A percentile compares a stretch with the other conserved stretches of the same genome.
Conservation (phyloP, 2,888 invertebrate species). For the Drymonia ruficornis region DNA sequence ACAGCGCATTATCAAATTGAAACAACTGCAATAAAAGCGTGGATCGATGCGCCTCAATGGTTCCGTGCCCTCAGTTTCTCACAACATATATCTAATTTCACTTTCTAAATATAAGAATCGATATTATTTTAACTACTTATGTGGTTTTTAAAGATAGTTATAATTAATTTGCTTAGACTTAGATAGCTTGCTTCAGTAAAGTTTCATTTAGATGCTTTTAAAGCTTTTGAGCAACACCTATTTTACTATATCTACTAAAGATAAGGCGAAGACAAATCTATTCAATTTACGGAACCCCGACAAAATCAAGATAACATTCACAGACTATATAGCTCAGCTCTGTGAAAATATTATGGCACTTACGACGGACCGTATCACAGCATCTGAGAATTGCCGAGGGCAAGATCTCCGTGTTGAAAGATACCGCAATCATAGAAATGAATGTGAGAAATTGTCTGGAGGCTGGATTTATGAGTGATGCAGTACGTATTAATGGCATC, state of each 20-base stretch:
- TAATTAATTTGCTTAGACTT: no score
- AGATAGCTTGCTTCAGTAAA: background rate
- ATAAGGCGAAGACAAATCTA: background rate
- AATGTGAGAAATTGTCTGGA: conserved; percentile 10
- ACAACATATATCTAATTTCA: conserved; percentile 3
- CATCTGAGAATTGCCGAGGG: conserved; percentile 10
- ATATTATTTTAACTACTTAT: no score
- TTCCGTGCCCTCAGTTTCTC: conserved; percentile 18
- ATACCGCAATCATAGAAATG: conserved; percentile 35
- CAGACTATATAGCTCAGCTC: conserved; percentile 33
- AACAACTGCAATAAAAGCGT: conserved; percentile 18
- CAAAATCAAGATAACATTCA: conserved; percentile 17
- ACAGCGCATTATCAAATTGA: conserved; percentile 20
- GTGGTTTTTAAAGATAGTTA: no score
- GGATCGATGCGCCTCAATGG: conserved; percentile 10
- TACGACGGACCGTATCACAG: conserved; percentile 38
- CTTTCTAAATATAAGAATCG: background rate
- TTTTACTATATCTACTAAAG: background rate
- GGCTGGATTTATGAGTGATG: background rate
- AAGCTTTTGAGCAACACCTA: background rate
- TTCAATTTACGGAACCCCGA: conserved; percentile 9
- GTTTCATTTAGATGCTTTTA: background rate
- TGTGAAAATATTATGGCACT: conserved; percentile 68
- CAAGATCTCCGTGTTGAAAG: conserved; percentile 25
- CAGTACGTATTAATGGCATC: background rate